A percentile compares a stretch with the other conserved stretches of the same genome.
Evolutionary conservation across 37 sponge, comb jelly and placozoan species (phyloP).

Genomic region (Haliclona indistincta): DNA sequence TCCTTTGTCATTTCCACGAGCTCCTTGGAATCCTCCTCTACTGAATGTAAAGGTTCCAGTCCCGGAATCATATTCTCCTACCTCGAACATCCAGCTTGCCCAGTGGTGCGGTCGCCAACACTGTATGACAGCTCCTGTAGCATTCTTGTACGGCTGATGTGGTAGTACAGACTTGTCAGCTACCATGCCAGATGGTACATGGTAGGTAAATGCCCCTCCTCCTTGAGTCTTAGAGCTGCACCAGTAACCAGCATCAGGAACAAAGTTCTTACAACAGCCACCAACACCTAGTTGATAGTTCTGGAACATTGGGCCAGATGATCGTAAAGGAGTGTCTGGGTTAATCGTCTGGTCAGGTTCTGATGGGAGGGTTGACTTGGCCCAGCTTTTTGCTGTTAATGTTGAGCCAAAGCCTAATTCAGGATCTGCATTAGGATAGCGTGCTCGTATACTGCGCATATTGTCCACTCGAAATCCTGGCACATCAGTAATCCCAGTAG

Average conservation of each 20-base stretch:
- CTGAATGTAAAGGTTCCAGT: conserved; percentile 20
- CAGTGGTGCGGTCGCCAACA: conserved; percentile 29
- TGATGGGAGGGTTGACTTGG: conserved; percentile 16
- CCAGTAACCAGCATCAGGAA: conserved; percentile 45
- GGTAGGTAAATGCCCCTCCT: conserved; percentile 31
- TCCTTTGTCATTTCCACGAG: conserved; percentile 34
- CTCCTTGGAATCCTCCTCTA: conserved; percentile 45
- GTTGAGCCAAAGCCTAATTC: conserved; percentile 35
- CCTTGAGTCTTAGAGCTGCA: conserved; percentile 14
- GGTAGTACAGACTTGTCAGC: conserved; percentile 29
- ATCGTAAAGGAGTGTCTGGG: conserved; percentile 10
- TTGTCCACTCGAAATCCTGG: conserved; percentile 50
- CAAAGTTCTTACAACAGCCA: conserved; percentile 25
- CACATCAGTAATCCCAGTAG: conserved; percentile 1
- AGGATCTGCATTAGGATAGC: conserved; percentile 46
- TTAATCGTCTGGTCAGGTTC: conserved; percentile 24
- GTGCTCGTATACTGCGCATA: conserved; percentile 28
- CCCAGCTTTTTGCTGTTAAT: conserved; percentile 30
- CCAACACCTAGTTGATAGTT: conserved; percentile 43
- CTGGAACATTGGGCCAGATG: conserved; percentile 8
- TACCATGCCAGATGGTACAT: conserved; percentile 39
- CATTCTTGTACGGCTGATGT: conserved; percentile 28
- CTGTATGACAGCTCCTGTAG: conserved; percentile 27
- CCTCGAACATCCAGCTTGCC: conserved; percentile 54
- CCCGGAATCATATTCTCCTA: conserved; percentile 7